Base-by-base conservation (phyloP, 2,113 vertebrate species). In the Ascaphus truei region DNA sequence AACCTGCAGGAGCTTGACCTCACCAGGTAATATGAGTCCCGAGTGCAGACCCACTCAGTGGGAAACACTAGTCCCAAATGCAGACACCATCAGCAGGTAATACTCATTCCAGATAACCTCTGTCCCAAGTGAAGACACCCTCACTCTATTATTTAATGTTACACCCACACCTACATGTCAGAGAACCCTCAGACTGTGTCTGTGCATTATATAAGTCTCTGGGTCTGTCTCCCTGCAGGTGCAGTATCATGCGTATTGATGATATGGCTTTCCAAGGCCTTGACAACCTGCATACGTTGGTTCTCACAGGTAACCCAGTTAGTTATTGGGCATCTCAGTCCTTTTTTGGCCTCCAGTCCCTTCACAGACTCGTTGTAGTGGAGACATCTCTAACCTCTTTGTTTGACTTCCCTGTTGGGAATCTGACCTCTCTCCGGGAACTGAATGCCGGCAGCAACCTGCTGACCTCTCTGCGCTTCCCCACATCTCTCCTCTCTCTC, bases 1-100 rank as follows among this genome's bases (percentile, higher is more conserved):
- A 78, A 81, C 61, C 64, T 92, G 13, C 68, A 74, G 23, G 41
- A 83, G 66, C 79, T 91, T 71, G 90, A 92, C 71, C 82, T 92
- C 62, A 76, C 86, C 74, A 88, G 90, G 90, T 92, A 84, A 79
- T 30, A n/a, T n/a, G n/a, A n/a, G n/a, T n/a, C n/a, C n/a, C n/a
- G n/a, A n/a, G n/a, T n/a, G n/a, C n/a, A n/a, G n/a, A n/a, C n/a
- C n/a, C n/a, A n/a, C n/a, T n/a, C n/a, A n/a, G n/a, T n/a, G n/a
- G n/a, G n/a, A n/a, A n/a, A n/a, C n/a, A n/a, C n/a, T n/a, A n/a
- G n/a, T n/a, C n/a, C n/a, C n/a, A n/a, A n/a, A n/a, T n/a, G n/a
- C n/a, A n/a, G n/a, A n/a, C n/a, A n/a, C n/a, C n/a, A n/a, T n/a
- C n/a, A n/a, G n/a, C n/a, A n/a, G n/a, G n/a, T n/a, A n/a, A n/a